Evolutionary conservation across 2,888 invertebrate genomes (phyloP).

Genomic region (Rotaria macrura): DNA sequence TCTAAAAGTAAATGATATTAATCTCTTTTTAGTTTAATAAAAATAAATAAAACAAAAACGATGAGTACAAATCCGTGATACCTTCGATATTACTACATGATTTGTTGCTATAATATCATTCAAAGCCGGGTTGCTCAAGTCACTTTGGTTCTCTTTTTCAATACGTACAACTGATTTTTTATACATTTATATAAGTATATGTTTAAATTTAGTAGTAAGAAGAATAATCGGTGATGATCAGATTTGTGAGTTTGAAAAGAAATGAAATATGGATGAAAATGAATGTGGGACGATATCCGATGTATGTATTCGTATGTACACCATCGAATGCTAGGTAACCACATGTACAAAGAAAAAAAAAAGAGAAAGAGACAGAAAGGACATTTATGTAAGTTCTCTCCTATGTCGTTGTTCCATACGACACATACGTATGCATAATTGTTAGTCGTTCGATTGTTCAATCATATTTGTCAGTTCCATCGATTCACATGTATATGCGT

Average conservation of each 20-base stretch:
- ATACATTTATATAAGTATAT: neutral
- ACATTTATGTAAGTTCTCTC: neutral
- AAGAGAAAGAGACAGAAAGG: neutral
- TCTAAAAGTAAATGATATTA: neutral
- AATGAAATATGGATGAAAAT: neutral
- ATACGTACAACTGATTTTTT: neutral
- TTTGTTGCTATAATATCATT: constrained; percentile 1
- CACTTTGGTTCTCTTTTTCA: neutral
- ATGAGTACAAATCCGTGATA: neutral
- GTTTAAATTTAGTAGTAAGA: neutral
- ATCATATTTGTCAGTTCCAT: neutral
- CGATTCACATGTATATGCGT: too few relatives aligned
- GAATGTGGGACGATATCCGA: neutral
- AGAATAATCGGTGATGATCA: neutral
- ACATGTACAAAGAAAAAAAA: neutral
- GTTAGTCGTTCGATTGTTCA: neutral
- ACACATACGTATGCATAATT: neutral
- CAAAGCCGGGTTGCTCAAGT: neutral
- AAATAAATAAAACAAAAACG: neutral
- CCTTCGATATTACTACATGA: neutral
- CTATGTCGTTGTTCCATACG: neutral
- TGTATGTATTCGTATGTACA: neutral
- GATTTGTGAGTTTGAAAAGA: constrained; percentile 12
- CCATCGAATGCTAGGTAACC: constrained; percentile 12
- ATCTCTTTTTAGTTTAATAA: neutral